Evolutionary conservation across 2,888 invertebrate genomes (phyloP), one percentile per base, ranked within the genome.

Genomic region (Gymnoscelis rufifasciata): DNA sequence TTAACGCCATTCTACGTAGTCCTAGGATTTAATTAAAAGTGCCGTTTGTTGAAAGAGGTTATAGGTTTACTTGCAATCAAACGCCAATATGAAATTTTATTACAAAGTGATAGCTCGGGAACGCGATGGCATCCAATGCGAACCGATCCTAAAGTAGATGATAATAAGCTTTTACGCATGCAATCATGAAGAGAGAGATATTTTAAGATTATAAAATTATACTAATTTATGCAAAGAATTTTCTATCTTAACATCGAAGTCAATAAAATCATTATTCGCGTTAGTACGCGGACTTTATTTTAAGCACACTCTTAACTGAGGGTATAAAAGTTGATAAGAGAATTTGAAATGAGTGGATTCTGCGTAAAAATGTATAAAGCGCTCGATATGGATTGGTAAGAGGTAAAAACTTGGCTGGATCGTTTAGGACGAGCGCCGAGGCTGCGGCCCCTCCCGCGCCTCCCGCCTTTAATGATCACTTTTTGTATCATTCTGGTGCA

Each of bases 381-480:
- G 66, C 78, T 75, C 56, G 71, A 81, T 84, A 81, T 78, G 81
- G 83, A 74, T 81, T 75, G 75, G 79, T 74, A 67, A 69, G 76
- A 76, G 81, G 78, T 81, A 86, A 86, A 86, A 86, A 83, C 73
- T 78, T 69, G 71, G 72, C 65, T 71, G 79, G 70, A 78, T 80
- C 79, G 78, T 80, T 83, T 83, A 79, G 78, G 77, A 72, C 40
- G 48, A 41, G 68, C 66, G 67, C 72, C 64, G 74, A 76, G 73
- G 78, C 81, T 74, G 74, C 66, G 72, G 61, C 72, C 67, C 71
- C 64, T 71, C 56, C 78, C 72, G 45, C 35, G 19, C 5, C 19
- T 19, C 71, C 69, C 78, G 66, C 78, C 82, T 83, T 83, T 86
- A 86, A 86, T 86, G 84, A 86, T 82, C 70, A 82, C 75, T 87